Percentiles rank a stretch among this genome's conserved stretches.
phyloP scores from a whole-genome alignment of 1,140 invertebrate genomes.

The Centruroides sculpturatus region DNA sequence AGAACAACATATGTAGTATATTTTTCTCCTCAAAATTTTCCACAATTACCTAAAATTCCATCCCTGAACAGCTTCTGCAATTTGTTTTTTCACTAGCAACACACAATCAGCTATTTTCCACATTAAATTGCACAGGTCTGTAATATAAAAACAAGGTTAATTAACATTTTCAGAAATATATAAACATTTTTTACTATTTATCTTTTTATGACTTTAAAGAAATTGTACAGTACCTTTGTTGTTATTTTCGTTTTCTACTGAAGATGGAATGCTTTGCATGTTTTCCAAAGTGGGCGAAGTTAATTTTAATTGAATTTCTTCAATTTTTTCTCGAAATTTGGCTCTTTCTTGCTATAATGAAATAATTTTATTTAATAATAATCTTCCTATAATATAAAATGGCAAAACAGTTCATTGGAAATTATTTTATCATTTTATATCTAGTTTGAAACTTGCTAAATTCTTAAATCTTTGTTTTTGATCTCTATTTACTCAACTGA shows the following conservation, averaged over 20 bases:
- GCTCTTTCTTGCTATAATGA: conserved; percentile 37
- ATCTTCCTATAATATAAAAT: conserved; percentile 18
- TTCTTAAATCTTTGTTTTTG: no score
- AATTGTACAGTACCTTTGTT: conserved; percentile 3
- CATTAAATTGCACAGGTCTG: conserved; percentile 11
- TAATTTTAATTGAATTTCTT: conserved; percentile 53
- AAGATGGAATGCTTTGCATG: conserved; percentile 3
- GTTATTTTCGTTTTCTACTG: neutral
- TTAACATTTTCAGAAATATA: neutral
- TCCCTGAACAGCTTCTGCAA: conserved; percentile 44
- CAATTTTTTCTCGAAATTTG: conserved; percentile 54
- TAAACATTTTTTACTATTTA: no score
- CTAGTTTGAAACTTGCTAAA: no score
- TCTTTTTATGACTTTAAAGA: neutral
- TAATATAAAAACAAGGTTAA: neutral
- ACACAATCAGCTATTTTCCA: conserved; percentile 45
- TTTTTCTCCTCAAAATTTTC: neutral
- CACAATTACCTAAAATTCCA: conserved; percentile 41
- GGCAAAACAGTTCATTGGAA: conserved; percentile 15
- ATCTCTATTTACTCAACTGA: no score
- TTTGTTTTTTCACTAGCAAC: conserved; percentile 43
- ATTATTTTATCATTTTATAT: no score
- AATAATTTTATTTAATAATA: neutral
- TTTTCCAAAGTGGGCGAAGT: conserved; percentile 43
- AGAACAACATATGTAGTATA: no score